Percentiles rank a stretch among this genome's conserved stretches.
These are phyloP conservation scores for Bombyx huttoni DNA, from an alignment of 2,888 invertebrate genomes.

Conservation along the genomic window DNA sequence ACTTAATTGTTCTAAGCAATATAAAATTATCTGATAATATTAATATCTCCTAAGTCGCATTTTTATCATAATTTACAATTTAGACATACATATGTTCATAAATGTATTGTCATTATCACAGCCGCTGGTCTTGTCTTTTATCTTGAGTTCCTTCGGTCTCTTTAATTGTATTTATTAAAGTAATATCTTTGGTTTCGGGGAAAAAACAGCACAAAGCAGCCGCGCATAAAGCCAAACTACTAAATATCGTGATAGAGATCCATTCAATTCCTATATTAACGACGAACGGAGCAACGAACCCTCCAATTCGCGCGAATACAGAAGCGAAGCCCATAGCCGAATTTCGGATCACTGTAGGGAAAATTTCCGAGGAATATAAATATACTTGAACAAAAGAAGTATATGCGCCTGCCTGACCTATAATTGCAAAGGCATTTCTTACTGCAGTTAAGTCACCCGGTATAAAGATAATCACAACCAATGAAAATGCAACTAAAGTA, in stretches of 20 bases:
- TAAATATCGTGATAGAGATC: slow-evolving; percentile 49
- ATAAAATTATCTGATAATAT: no score
- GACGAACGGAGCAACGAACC: slow-evolving; percentile 78
- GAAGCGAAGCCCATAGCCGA: slow-evolving; percentile 83
- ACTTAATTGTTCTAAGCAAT: no score
- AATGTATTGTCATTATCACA: not conserved
- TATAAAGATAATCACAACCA: slow-evolving; percentile 45
- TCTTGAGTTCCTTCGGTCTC: slow-evolving; percentile 27
- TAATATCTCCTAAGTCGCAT: no score
- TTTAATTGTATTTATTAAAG: slow-evolving; percentile 47
- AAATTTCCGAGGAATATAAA: slow-evolving; percentile 83
- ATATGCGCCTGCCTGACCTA: slow-evolving; percentile 82
- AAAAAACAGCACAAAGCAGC: slow-evolving; percentile 43
- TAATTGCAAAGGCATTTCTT: slow-evolving; percentile 78
- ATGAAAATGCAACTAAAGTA: slow-evolving; percentile 31
- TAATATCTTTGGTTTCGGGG: slow-evolving; percentile 51
- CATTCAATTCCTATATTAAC: slow-evolving; percentile 65
- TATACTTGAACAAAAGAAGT: slow-evolving; percentile 77
- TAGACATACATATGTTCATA: not conserved
- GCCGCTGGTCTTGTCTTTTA: not conserved
- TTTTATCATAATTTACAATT: not conserved
- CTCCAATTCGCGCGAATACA: slow-evolving; percentile 77
- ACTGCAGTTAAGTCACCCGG: slow-evolving; percentile 30
- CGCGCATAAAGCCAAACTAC: slow-evolving; percentile 36
- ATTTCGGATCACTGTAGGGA: slow-evolving; percentile 85